Evolutionary conservation across 2,797 vertebrate species (phyloP).

Genomic region (Chloroceryle amazona): DNA sequence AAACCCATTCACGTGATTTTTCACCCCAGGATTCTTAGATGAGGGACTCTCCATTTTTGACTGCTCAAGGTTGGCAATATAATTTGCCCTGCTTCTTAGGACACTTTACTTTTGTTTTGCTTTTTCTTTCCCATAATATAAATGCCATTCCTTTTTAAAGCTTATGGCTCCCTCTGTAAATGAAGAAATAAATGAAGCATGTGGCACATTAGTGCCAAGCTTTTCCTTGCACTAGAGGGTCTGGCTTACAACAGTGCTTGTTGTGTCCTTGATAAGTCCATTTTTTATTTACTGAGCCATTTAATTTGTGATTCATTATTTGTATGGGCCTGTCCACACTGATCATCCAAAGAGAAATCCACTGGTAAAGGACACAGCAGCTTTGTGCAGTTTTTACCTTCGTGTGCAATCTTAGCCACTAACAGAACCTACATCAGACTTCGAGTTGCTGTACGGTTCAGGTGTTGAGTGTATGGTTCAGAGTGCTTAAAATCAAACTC

Average conservation of each 20-base stretch:
- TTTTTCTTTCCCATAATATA: constrained; percentile 50
- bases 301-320: constrained; percentile 49
- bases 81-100: constrained; percentile 5
- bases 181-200: constrained; percentile 66
- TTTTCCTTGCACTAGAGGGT: constrained; percentile 14
- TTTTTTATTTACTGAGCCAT: constrained; percentile 63
- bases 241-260: not conserved
- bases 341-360: constrained; percentile 17
- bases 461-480: not conserved
- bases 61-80: not conserved
- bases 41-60: not conserved
- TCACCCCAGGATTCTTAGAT: not conserved
- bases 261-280: constrained; percentile 56
- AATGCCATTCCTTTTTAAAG: constrained; percentile 49
- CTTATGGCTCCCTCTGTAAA: constrained; percentile 57
- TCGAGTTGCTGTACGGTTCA: not conserved
- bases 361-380: not conserved
- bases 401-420: not conserved
- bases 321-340: not conserved
- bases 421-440: not conserved
- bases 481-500: not conserved
- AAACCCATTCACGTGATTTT: not conserved
- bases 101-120: constrained; percentile 7
- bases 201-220: constrained; percentile 56
- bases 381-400: not conserved